Evolutionary conservation across 2,113 vertebrate species (phyloP).

Genomic region (Gobiocypris rarus): DNA sequence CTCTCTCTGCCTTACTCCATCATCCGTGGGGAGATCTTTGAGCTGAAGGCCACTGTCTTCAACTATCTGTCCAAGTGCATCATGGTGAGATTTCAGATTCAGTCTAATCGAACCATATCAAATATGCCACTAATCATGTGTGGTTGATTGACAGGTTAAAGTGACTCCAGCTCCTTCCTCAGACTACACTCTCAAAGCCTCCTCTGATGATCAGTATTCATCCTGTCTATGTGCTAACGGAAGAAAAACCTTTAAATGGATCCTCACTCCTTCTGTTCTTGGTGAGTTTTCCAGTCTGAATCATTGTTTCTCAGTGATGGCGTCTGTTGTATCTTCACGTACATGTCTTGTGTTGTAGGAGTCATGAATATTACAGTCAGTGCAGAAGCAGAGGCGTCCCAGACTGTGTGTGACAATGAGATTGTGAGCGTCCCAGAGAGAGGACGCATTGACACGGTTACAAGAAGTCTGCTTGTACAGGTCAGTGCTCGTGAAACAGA

Average conservation of each 20-base stretch:
- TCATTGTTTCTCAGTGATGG: slow-evolving; percentile 1
- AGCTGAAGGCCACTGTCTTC: slow-evolving; percentile 83
- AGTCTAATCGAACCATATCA: neutral
- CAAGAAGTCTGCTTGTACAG: slow-evolving; percentile 79
- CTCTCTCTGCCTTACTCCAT: slow-evolving; percentile 86
- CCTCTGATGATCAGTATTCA: slow-evolving; percentile 67
- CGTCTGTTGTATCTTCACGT: neutral
- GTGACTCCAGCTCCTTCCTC: slow-evolving; percentile 66
- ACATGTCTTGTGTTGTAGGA: slow-evolving; percentile 64
- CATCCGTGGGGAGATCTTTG: slow-evolving; percentile 84
- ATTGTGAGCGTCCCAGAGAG: slow-evolving; percentile 75
- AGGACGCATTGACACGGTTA: slow-evolving; percentile 78
- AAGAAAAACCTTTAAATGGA: slow-evolving; percentile 75
- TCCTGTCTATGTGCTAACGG: slow-evolving; percentile 71
- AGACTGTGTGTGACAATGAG: slow-evolving; percentile 72
- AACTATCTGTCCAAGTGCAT: slow-evolving; percentile 85
- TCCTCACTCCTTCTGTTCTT: slow-evolving; percentile 66
- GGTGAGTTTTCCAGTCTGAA: slow-evolving; percentile 69
- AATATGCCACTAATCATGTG: slow-evolving; percentile 34
- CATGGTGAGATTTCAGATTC: slow-evolving; percentile 68
- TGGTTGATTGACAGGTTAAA: slow-evolving; percentile 69
- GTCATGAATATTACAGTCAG: slow-evolving; percentile 76
- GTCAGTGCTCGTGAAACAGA: slow-evolving; percentile 61
- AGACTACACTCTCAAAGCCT: slow-evolving; percentile 71
- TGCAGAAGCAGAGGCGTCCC: slow-evolving; percentile 75